Percentiles rank a stretch among this genome's conserved stretches.
Evolutionary conservation across 2,113 vertebrate genomes (phyloP).

Genomic region (Hydropotes inermis): DNA sequence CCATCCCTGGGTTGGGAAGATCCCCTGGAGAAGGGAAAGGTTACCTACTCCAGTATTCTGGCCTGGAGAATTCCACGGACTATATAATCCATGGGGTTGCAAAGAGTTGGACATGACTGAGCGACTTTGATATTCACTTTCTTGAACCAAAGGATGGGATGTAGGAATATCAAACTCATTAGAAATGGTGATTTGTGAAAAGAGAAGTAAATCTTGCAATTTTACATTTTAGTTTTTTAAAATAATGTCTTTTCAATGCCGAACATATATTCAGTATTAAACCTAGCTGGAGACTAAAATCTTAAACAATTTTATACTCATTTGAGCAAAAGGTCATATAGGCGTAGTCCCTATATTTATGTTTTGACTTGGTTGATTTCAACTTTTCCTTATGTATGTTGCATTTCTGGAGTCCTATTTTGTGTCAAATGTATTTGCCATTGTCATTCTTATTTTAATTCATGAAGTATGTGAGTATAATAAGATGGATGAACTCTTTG

Average conservation of each 20-base stretch:
- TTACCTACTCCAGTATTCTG: background rate
- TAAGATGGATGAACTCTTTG: slow-evolving; percentile 76
- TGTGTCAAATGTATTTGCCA: slow-evolving; percentile 47
- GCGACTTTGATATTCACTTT: background rate
- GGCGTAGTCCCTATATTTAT: background rate
- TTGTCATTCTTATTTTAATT: slow-evolving; percentile 68
- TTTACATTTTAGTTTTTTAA: background rate
- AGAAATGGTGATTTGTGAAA: background rate
- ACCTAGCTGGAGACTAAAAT: background rate
- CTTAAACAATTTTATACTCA: background rate
- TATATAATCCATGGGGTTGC: background rate
- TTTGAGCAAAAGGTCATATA: background rate
- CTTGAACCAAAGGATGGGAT: background rate
- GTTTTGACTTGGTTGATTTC: background rate
- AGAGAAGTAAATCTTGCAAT: background rate
- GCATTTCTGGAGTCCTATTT: background rate
- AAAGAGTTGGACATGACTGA: background rate
- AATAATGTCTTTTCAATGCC: slow-evolving; percentile 31
- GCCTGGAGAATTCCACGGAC: background rate
- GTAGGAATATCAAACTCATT: background rate
- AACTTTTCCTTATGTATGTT: slow-evolving; percentile 36
- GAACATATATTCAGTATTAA: background rate
- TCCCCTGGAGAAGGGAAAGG: background rate
- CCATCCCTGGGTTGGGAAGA: background rate
- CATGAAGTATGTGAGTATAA: slow-evolving; percentile 66